Evolutionary conservation across 1,140 invertebrate species (phyloP).

Genomic region (Heliconius congener): DNA sequence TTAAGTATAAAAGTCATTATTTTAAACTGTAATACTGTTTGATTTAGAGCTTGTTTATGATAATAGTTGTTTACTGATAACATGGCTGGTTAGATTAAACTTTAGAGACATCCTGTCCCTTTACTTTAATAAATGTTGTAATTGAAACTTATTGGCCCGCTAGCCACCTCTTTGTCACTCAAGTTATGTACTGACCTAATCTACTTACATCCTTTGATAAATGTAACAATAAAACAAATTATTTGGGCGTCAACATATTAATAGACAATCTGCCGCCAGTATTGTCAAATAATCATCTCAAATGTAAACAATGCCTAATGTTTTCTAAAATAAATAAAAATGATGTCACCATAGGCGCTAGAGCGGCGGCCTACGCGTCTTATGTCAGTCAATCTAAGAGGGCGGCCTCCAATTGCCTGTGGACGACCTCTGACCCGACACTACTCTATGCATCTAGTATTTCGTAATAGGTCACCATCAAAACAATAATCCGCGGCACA

Average conservation of each 20-base stretch:
- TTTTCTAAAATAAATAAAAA: slow-evolving; percentile 57
- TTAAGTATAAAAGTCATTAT: not conserved
- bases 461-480: slow-evolving; percentile 71
- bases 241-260: slow-evolving; percentile 15
- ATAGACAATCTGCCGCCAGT: slow-evolving; percentile 14
- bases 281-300: not conserved
- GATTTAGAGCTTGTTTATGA: slow-evolving; percentile 23
- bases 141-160: slow-evolving; percentile 37
- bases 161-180: slow-evolving; percentile 41
- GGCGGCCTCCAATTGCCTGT: slow-evolving; percentile 43
- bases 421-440: slow-evolving; percentile 48
- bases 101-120: slow-evolving; percentile 5
- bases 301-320: slow-evolving; percentile 42
- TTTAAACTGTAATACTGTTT: slow-evolving; percentile 13
- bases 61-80: slow-evolving; percentile 24
- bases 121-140: slow-evolving; percentile 16
- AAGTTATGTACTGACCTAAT: slow-evolving; percentile 44
- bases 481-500: slow-evolving; percentile 75
- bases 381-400: slow-evolving; percentile 56
- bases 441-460: slow-evolving; percentile 52
- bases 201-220: slow-evolving; percentile 46
- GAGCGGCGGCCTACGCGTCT: slow-evolving; percentile 59
- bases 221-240: slow-evolving; percentile 28
- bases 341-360: slow-evolving; percentile 59
- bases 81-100: slow-evolving; percentile 15